Evolutionary conservation across 2,888 invertebrate species (phyloP).

Genomic region (Unio delphinus): DNA sequence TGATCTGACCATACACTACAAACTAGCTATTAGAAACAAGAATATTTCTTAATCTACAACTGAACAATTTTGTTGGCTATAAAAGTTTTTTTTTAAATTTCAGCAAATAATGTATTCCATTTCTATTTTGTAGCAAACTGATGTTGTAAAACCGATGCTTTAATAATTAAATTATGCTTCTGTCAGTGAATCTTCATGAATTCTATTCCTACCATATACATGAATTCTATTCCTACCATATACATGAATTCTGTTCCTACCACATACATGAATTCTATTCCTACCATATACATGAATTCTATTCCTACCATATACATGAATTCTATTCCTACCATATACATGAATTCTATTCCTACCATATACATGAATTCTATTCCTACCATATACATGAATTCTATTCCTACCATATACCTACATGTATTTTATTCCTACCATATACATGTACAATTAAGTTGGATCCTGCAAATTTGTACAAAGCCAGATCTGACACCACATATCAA

Average conservation of each 20-base stretch:
- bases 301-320: background rate
- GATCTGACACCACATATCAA: too few relatives aligned
- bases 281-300: background rate
- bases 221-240: background rate
- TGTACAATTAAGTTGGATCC: background rate
- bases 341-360: background rate
- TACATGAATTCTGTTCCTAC: background rate
- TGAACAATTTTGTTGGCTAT: too few relatives aligned
- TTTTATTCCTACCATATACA: background rate
- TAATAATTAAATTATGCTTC: too few relatives aligned
- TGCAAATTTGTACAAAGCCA: too few relatives aligned
- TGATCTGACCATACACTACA: too few relatives aligned
- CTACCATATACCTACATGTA: background rate
- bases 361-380: background rate
- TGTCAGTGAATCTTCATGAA: too few relatives aligned
- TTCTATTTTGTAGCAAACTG: too few relatives aligned
- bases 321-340: background rate
- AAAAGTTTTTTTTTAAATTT: too few relatives aligned
- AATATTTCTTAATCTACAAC: too few relatives aligned
- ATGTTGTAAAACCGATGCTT: too few relatives aligned
- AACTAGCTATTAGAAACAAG: too few relatives aligned
- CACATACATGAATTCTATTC: background rate
- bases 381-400: background rate
- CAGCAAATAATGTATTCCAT: too few relatives aligned
- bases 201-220: background rate